Percentiles rank a stretch among this genome's conserved stretches.
Conservation (phyloP, 2,797 vertebrate species). For the Fratercula arctica region DNA sequence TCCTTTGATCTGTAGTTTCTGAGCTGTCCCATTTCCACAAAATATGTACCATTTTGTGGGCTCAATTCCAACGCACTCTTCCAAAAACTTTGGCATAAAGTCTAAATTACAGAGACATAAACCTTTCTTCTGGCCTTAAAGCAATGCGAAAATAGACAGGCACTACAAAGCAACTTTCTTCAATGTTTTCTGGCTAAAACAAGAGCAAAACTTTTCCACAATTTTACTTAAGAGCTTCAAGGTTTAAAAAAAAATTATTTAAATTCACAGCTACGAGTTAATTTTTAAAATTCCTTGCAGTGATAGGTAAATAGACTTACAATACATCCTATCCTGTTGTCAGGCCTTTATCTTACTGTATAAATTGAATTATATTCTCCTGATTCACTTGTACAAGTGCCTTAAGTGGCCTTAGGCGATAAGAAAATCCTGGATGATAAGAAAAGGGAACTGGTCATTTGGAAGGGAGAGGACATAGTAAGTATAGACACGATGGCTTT, state of each 20-base stretch:
- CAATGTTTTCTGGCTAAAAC: not conserved
- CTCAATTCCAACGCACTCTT: not conserved
- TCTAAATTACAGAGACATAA: not conserved
- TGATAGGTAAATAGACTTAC: not conserved
- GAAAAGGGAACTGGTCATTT: not conserved
- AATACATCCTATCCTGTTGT: not conserved
- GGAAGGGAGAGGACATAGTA: not conserved
- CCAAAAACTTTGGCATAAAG: not conserved
- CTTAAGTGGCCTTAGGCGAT: not conserved
- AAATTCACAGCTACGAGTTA: not conserved
- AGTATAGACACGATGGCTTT: not conserved
- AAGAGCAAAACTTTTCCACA: not conserved
- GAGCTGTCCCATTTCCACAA: not conserved
- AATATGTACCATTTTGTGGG: not conserved
- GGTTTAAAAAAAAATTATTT: not conserved
- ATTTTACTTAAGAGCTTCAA: not conserved
- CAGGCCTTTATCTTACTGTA: not conserved
- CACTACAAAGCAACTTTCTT: not conserved
- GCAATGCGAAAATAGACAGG: not conserved
- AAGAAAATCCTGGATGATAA: not conserved
- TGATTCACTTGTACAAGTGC: not conserved
- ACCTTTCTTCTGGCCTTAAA: not conserved
- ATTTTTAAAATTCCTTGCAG: not conserved
- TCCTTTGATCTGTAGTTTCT: slow-evolving; percentile 20
- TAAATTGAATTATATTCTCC: not conserved